Base-by-base conservation (phyloP, 2,888 invertebrate species). In the Euphydryas editha region DNA sequence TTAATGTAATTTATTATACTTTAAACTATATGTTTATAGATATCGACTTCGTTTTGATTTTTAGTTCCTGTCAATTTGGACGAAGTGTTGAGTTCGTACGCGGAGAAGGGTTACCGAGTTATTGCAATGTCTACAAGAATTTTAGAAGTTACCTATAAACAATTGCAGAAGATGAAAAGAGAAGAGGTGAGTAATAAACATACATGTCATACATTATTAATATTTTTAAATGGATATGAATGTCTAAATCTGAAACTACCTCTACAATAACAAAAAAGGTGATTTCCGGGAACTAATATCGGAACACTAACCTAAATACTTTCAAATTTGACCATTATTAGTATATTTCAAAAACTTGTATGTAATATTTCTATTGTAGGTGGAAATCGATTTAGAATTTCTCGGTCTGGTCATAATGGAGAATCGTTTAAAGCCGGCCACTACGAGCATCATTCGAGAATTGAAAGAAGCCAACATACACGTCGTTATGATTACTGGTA, bases 401-500 rank as follows among this genome's bases (percentile, higher is more conserved):
- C 88, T 98, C 6, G 98, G 98, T 0, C 94, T 99, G 73, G 96
- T 99, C 13, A 95, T 99, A 10, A 94, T 99, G 92, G 99, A 99
- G 86, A 99, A 99, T 87, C 94, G 98, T 0, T 90, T 99, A 62
- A 99, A 99, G 82, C 95, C 96, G 0, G 97, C 98, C 77, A 98
- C 98, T 0, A 95, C 95, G 0, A 95, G 95, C 1, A 96, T 98
- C 59, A 97, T 99, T 61, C 86, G 94, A 10, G 95, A 95, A 57
- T 90, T 99, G 59, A 96, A 95, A 73, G 94, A 96, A 11, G 99
- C 99, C 0, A 94, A 96, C 75, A 97, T 99, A 62, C 94, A 97
- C 61, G 96, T 97, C 4, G 95, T 99, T n/a, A 99, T 99, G 99
- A 97, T 99, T 7, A 99, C 99, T 42, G 99, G 96, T 96, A 42